phyloP scores from a whole-genome alignment of 2,797 vertebrate species.

The Neosilurus hyrtlii region DNA sequence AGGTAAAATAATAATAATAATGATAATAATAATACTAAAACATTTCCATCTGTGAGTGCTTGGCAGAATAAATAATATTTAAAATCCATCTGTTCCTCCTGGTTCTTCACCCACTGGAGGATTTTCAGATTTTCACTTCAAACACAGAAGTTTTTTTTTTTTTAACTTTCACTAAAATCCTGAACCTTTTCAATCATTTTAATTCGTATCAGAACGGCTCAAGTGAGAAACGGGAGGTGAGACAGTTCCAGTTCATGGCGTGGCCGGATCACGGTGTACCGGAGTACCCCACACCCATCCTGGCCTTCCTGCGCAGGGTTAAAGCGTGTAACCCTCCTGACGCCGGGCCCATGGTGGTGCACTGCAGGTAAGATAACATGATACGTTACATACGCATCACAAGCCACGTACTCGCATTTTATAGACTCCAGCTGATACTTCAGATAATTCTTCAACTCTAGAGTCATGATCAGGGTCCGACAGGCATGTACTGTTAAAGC shows the following conservation, averaged over 20 bases:
- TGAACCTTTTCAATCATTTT: neutral
- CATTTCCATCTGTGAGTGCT: no score
- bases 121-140: constrained; percentile 6
- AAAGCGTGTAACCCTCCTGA: constrained; percentile 89
- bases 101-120: neutral
- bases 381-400: neutral
- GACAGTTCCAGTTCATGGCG: constrained; percentile 96
- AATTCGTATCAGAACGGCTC: constrained; percentile 81
- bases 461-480: neutral
- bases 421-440: neutral
- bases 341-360: constrained; percentile 92
- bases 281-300: constrained; percentile 88
- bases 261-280: constrained; percentile 97
- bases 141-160: neutral
- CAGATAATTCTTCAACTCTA: neutral
- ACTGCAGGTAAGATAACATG: constrained; percentile 85
- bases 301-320: constrained; percentile 88
- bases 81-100: constrained; percentile 4
- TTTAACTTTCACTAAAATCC: no score
- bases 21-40: no score
- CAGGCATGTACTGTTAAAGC: neutral
- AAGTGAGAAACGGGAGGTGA: constrained; percentile 88
- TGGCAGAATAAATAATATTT: neutral
- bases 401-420: no score
- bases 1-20: constrained; percentile 71